phyloP scores from a whole-genome alignment of 2,888 invertebrate species.

The Eledona agricola region DNA sequence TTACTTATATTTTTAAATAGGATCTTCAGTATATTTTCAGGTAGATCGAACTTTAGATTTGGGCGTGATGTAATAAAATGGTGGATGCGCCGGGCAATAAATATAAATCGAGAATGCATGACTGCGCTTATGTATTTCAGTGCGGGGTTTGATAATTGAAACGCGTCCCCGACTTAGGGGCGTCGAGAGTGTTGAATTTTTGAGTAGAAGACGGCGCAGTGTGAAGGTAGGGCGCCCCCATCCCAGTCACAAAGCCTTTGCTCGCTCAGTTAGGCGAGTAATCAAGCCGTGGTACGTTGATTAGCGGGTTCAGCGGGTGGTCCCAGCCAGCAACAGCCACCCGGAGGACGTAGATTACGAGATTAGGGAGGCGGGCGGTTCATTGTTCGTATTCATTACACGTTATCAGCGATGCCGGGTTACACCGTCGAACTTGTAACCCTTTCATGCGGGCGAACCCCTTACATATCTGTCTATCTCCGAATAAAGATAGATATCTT shows the following conservation, averaged over 20 bases:
- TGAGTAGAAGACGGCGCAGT: too few species aligned
- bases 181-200: conserved; percentile 14
- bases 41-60: too few species aligned
- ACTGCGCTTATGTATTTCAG: conserved; percentile 1
- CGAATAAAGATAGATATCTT: conserved; percentile 39
- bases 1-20: too few species aligned
- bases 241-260: conserved; percentile 33
- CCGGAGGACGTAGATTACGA: conserved; percentile 40
- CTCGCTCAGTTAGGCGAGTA: conserved; percentile 46
- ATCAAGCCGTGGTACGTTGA: conserved; percentile 46
- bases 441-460: conserved; percentile 34
- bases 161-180: too few species aligned
- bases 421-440: conserved; percentile 36
- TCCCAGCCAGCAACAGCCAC: conserved; percentile 33
- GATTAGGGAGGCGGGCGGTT: conserved; percentile 39
- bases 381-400: conserved; percentile 39
- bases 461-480: conserved; percentile 27
- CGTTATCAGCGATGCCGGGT: conserved; percentile 37
- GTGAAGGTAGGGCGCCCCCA: conserved; percentile 28
- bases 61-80: too few species aligned
- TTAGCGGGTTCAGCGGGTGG: conserved; percentile 43
- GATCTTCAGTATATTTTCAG: too few species aligned
- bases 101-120: too few species aligned
- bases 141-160: too few species aligned
- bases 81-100: too few species aligned